A percentile compares a stretch with the other conserved stretches of the same genome.
Evolutionary conservation across 2,888 invertebrate genomes (phyloP).

Genomic region (Atethmia centrago): DNA sequence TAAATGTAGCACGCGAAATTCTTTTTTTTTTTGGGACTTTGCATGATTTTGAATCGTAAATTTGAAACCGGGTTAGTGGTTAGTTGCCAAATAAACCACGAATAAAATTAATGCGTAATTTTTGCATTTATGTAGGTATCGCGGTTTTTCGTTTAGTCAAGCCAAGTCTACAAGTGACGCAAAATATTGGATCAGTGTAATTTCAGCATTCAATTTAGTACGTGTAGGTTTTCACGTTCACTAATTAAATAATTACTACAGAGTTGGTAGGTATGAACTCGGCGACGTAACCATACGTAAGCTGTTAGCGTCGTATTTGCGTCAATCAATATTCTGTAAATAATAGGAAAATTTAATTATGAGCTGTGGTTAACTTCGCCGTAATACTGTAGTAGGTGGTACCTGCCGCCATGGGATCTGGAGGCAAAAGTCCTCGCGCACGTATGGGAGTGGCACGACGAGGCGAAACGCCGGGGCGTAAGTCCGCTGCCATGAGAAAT

Average conservation of each 20-base stretch:
- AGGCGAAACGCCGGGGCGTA: too few relatives aligned
- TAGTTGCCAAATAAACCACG: not conserved
- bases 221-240: constrained; percentile 20
- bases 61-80: not conserved
- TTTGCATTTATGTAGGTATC: not conserved
- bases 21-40: not conserved
- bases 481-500: too few relatives aligned
- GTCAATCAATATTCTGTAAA: constrained; percentile 31
- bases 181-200: not conserved
- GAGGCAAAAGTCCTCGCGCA: too few relatives aligned
- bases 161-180: too few relatives aligned
- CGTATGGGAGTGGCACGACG: too few relatives aligned
- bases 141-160: not conserved
- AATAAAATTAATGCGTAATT: not conserved
- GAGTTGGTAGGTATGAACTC: not conserved
- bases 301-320: constrained; percentile 33
- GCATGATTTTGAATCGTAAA: not conserved
- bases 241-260: constrained; percentile 27
- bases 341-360: constrained; percentile 29
- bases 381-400: not conserved
- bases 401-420: not conserved
- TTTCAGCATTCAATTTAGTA: constrained; percentile 5
- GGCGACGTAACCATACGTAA: constrained; percentile 8
- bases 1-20: not conserved
- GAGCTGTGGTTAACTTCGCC: not conserved